Base-by-base conservation (phyloP, 2,113 vertebrate species). In the Oreochromis spilurus region DNA sequence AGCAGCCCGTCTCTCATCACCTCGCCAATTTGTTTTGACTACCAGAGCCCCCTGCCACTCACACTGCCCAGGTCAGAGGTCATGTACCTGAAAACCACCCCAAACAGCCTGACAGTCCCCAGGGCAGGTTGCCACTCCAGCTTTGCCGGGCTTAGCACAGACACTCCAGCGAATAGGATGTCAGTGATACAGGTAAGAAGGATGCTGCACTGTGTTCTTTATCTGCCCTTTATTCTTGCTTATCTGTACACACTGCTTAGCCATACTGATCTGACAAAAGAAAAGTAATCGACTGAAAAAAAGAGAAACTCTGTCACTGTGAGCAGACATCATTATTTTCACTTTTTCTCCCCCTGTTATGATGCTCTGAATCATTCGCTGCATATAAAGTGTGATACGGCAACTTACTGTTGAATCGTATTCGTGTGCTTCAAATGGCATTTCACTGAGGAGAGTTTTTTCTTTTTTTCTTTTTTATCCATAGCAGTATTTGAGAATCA, bases 21-120 rank as follows among this genome's bases (percentile, higher is more conserved):
- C 89, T 99, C 99, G 82, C 99, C 99, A 86, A 98, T 99, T 96
- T 99, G 99, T 96, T 99, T 99, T 94, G 98, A 99, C 96, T 99
- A 99, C 97, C 99, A 99, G 97, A 99, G 98, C 83, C 98, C 98
- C 81, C 96, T 99, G 93, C 99, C 99, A 92, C 98, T 99, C 95
- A 99, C 98, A 91, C 98, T 99, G 70, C 99, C 99, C 93, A 96
- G 99, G 91, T 99, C 99, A 4, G 99, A 99, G 97, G 98, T 99
- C 97, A 99, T 99, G 99, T 99, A 99, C 93, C 96, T 99, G 93
- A 99, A 99, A 95, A 99, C 99, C 24, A 97, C 97, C 88, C 97
- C 98, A 93, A 99, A 98, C 97, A 99, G 97, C 97, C 96, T 99
- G 96, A 98, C 98, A 84, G 98, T 99, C 91, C 98, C 99, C 79